These are phyloP conservation scores for Cochlearius cochlearius DNA, from an alignment of 2,113 vertebrate genomes.

Conservation along the genomic window DNA sequence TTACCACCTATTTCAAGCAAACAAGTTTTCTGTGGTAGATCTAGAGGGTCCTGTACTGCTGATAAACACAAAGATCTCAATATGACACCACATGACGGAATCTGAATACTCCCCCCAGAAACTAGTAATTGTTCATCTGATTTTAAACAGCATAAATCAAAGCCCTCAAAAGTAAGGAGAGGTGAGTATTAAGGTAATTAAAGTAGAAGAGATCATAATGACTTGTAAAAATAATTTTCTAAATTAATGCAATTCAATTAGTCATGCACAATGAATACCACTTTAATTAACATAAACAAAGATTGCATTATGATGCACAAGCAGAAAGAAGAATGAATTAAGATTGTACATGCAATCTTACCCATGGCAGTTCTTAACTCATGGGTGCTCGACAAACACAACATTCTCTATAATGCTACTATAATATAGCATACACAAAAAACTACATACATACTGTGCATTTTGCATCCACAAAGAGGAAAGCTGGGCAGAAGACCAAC, in stretches of 20 bases:
- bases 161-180: background rate
- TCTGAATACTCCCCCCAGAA: background rate
- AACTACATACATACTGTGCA: background rate
- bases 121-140: background rate
- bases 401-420: background rate
- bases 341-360: background rate
- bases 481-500: background rate
- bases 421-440: background rate
- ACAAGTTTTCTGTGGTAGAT: background rate
- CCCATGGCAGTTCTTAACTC: background rate
- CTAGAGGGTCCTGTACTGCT: background rate
- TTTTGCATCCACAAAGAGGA: background rate
- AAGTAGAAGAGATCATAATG: background rate
- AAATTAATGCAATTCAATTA: constrained; percentile 31
- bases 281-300: background rate
- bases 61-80: background rate
- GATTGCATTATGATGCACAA: background rate
- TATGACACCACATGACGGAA: background rate
- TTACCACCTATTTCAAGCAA: background rate
- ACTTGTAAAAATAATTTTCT: constrained; percentile 32
- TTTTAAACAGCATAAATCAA: background rate
- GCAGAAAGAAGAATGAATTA: background rate
- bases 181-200: background rate
- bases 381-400: background rate
- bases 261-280: background rate